Conservation (phyloP, 2,113 vertebrate genomes). For the cattle (Bos taurus) region DNA sequence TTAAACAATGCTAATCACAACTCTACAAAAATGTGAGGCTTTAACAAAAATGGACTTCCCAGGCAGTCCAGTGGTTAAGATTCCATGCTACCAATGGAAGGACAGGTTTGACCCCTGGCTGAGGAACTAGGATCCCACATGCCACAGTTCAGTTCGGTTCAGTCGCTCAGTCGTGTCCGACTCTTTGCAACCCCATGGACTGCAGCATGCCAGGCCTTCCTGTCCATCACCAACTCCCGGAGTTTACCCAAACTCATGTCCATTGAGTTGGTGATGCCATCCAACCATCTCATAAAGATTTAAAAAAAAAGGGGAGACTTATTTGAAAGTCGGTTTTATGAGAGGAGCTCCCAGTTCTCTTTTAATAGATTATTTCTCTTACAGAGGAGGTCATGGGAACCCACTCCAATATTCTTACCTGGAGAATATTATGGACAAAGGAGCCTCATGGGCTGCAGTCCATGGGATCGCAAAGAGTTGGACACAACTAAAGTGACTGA, state of each 20-base stretch:
- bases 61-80: background rate
- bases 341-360: background rate
- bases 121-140: background rate
- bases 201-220: background rate
- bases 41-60: background rate
- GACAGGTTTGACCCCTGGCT: background rate
- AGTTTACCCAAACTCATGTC: background rate
- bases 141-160: background rate
- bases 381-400: background rate
- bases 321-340: background rate
- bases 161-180: fast-evolving
- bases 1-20: background rate
- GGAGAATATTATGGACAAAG: background rate
- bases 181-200: background rate
- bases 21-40: background rate
- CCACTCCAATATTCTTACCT: background rate
- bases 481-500: background rate
- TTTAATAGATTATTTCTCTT: background rate
- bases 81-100: background rate
- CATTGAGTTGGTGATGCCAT: background rate
- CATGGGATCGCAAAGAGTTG: background rate
- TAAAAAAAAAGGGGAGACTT: background rate
- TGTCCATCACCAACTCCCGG: background rate
- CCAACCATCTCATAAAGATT: background rate
- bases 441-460: background rate